A percentile compares a stretch with the other conserved stretches of the same genome.
These are phyloP conservation scores for Tursiops truncatus DNA, from an alignment of 2,113 vertebrate species.

Conservation along the genomic window DNA sequence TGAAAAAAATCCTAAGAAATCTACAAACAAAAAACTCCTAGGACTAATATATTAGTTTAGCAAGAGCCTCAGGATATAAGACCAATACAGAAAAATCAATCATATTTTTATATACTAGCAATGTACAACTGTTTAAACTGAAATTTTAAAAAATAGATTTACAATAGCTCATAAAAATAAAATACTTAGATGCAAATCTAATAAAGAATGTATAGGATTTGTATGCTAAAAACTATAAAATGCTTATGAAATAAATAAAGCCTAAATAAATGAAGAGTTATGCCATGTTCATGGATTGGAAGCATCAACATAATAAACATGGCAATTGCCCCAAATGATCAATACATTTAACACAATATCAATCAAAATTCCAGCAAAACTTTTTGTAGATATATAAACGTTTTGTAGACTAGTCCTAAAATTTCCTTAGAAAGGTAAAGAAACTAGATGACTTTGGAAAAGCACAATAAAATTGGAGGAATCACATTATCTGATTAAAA, in stretches of 20 bases:
- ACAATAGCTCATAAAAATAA: background rate
- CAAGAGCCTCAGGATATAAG: background rate
- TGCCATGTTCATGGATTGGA: background rate
- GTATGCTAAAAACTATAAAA: slow-evolving; percentile 5
- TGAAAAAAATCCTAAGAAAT: background rate
- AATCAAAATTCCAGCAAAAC: background rate
- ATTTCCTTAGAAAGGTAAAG: background rate
- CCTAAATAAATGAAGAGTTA: background rate
- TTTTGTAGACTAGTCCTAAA: background rate
- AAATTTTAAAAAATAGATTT: background rate
- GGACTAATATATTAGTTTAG: background rate
- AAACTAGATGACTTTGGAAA: background rate
- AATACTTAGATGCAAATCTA: slow-evolving; percentile 18
- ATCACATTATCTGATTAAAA: background rate
- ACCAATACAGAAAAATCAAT: background rate
- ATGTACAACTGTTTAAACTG: background rate
- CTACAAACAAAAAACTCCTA: background rate
- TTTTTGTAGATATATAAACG: background rate
- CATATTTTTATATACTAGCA: background rate
- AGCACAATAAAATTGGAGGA: background rate
- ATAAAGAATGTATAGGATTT: background rate
- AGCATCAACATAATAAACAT: background rate
- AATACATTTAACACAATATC: background rate
- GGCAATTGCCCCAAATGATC: background rate
- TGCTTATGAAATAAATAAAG: slow-evolving; percentile 19